A percentile compares a stretch with the other conserved stretches of the same genome.
Evolutionary conservation across 2,113 vertebrate genomes (phyloP).

Genomic region (Platycercus adscitus): DNA sequence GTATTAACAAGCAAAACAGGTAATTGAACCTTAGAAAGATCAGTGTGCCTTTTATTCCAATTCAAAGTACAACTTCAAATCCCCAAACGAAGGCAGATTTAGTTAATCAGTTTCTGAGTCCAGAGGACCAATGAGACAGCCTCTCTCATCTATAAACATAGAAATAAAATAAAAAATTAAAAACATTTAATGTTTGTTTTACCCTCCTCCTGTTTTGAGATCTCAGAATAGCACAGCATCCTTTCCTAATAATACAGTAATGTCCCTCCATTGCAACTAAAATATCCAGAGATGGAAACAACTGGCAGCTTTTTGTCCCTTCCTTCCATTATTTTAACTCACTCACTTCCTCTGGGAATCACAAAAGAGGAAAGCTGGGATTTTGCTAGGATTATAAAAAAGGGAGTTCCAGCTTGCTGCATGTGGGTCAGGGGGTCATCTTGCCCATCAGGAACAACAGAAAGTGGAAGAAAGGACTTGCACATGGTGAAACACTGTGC

Average conservation of each 20-base stretch:
- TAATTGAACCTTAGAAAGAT: neutral
- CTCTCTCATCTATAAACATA: neutral
- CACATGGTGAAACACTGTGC: neutral
- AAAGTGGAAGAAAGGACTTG: neutral
- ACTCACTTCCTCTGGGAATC: constrained; percentile 14
- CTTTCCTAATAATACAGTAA: neutral
- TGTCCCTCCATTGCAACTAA: neutral
- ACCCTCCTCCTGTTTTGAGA: neutral
- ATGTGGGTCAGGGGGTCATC: neutral
- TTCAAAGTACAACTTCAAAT: neutral
- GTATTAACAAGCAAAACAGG: neutral
- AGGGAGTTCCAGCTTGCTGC: neutral
- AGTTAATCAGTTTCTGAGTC: neutral
- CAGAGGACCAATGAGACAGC: neutral
- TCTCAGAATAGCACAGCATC: constrained; percentile 21
- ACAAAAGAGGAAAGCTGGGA: neutral
- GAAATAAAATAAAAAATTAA: neutral
- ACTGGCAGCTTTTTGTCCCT: neutral
- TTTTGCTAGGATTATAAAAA: constrained; percentile 1
- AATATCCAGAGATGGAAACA: constrained; percentile 36
- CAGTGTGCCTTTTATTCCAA: neutral
- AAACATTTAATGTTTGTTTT: neutral
- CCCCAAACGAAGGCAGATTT: neutral
- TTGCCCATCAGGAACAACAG: neutral
- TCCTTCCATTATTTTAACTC: constrained; percentile 13